Evolutionary conservation across 2,797 vertebrate genomes (phyloP).

Genomic region (Centropyge bicolor): DNA sequence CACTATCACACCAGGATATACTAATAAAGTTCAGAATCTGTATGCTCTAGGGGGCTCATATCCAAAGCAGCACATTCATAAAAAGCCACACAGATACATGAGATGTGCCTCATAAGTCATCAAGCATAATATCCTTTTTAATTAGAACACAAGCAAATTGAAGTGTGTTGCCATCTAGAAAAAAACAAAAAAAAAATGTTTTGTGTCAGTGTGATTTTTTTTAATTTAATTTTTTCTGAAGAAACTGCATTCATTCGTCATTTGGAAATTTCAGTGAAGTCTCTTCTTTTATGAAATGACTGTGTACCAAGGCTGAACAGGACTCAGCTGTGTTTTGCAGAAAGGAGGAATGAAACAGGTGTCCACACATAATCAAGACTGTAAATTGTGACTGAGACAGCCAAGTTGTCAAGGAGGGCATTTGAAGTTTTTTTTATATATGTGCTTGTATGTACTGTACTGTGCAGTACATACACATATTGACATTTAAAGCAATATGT

Average conservation of each 20-base stretch:
- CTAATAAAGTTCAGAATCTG: neutral
- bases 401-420: neutral
- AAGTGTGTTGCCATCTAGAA: neutral
- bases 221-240: no score
- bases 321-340: neutral
- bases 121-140: neutral
- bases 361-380: neutral
- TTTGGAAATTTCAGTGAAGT: neutral
- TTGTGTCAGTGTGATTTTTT: neutral
- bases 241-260: neutral
- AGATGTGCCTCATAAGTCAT: neutral
- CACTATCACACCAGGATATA: neutral
- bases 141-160: neutral
- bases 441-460: neutral
- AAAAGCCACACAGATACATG: neutral
- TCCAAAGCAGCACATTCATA: conserved; percentile 2
- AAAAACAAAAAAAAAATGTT: neutral
- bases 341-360: neutral
- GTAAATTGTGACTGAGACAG: neutral
- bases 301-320: neutral
- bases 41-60: neutral
- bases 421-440: no score
- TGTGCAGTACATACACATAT: neutral
- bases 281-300: neutral
- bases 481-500: neutral